Evolutionary conservation across 2,113 vertebrate genomes (phyloP), one percentile per base, ranked within the genome.

Genomic region (Prochilodus magdalenae): DNA sequence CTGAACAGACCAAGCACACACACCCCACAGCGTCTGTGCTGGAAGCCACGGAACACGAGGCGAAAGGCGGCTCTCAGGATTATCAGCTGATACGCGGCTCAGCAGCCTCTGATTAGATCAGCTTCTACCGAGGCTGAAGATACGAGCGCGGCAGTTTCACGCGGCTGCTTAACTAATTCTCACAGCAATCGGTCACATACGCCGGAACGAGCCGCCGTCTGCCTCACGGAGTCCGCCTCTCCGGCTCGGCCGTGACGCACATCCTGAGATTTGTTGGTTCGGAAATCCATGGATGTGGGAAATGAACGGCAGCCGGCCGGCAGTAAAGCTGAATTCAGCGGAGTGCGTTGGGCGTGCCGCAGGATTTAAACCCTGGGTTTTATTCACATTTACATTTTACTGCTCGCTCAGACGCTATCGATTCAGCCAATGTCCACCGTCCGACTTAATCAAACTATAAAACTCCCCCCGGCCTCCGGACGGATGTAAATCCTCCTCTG

Each of bases 381-480:
- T 73, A 67, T 59, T 26, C 83, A 44, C 73, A 53, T 73, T 73
- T 73, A 22, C 44, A 33, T 80, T 77, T 80, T 73, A 86, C 73
- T 69, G 73, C 81, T 60, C 20, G 66, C 67, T 73, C 65, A 33
- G 53, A 80, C 5, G 59, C 36, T 73, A 71, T 78, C n/a, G 84
- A 73, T 55, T 67, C n/a, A 63, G 70, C 0, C 75, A 18, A 13
- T 51, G 59, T 44, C 59, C 79, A 33, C n/a, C 74, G 1, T 44
- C 53, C 44, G 81, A 57, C 71, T 82, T 80, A 75, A 80, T 86
- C 65, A 40, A 47, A 70, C 77, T 77, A 73, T 81, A 74, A 85
- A 82, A 75, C 47, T 75, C 65, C 62, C 33, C 33, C 27, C n/a
- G 69, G 26, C n/a, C 57, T 71, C 29, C 27, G 5, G 2, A 14